Evolutionary conservation across 2,797 vertebrate species (phyloP).

Genomic region (Bryconaethiops microstoma): DNA sequence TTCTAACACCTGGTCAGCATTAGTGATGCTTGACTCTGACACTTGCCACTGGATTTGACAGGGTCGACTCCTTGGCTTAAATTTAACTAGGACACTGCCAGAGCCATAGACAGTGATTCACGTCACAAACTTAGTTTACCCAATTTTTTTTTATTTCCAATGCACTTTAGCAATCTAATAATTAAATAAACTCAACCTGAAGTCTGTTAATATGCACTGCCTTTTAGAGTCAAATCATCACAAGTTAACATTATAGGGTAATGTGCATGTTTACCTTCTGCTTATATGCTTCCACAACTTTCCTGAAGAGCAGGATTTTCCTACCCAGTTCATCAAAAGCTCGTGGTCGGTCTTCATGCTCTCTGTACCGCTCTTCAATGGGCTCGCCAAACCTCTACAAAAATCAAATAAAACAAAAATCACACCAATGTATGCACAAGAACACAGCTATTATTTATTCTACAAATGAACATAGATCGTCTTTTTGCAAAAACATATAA

Average conservation of each 20-base stretch:
- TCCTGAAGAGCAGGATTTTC: constrained; percentile 91
- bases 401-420: constrained; percentile 12
- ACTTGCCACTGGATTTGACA: too few species aligned
- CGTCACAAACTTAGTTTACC: too few species aligned
- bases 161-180: too few species aligned
- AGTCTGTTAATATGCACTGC: too few species aligned
- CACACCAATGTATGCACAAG: neutral
- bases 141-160: too few species aligned
- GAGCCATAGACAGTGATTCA: too few species aligned
- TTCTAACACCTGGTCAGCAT: neutral
- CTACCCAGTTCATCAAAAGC: constrained; percentile 92
- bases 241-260: too few species aligned
- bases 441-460: neutral
- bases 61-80: too few species aligned
- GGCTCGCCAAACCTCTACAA: constrained; percentile 88
- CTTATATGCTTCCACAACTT: constrained; percentile 88
- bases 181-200: too few species aligned
- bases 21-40: neutral
- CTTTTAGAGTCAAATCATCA: too few species aligned
- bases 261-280: constrained; percentile 81
- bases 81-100: too few species aligned
- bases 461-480: neutral
- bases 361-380: constrained; percentile 88
- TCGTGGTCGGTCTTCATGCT: constrained; percentile 90
- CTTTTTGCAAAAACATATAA: neutral